These are phyloP conservation scores for Trissonchulus sp. DNA, from an alignment of 2,888 invertebrate genomes.

Conservation along the genomic window DNA sequence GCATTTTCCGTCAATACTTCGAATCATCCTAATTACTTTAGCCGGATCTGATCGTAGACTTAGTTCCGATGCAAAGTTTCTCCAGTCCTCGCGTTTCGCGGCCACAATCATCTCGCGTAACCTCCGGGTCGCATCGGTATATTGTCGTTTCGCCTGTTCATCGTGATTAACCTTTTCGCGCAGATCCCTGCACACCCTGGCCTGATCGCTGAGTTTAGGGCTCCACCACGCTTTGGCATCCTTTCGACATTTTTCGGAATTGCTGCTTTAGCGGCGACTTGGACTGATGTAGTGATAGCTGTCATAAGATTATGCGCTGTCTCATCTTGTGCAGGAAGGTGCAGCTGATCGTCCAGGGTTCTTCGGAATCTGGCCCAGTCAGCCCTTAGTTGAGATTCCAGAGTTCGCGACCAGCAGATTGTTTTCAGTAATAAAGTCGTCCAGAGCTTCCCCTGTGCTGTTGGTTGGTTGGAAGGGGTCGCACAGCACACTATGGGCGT, in stretches of 20 bases:
- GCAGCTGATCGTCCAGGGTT: background rate
- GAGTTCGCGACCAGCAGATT: background rate
- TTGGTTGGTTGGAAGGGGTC: background rate
- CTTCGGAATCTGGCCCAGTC: slow-evolving; percentile 21
- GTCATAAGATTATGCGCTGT: background rate
- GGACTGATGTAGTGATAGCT: slow-evolving; percentile 15
- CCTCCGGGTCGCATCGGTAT: background rate
- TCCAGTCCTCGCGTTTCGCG: background rate
- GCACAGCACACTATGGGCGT: background rate
- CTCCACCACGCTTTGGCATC: slow-evolving; percentile 12
- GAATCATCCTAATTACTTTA: background rate
- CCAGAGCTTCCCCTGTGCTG: background rate
- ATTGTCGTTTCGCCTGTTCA: background rate
- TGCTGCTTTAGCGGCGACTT: background rate
- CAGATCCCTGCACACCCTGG: background rate
- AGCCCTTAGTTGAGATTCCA: slow-evolving; percentile 4
- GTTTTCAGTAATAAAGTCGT: background rate
- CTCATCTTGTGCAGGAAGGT: background rate
- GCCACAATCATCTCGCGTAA: background rate
- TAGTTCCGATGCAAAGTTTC: background rate
- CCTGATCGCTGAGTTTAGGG: background rate
- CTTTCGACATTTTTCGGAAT: background rate
- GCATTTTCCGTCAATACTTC: slow-evolving; percentile 12
- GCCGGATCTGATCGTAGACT: slow-evolving; percentile 12
- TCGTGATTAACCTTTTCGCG: background rate